A percentile compares a stretch with the other conserved stretches of the same genome.
Conservation (phyloP, 1,140 invertebrate species). For the Drosophila subobscura region DNA sequence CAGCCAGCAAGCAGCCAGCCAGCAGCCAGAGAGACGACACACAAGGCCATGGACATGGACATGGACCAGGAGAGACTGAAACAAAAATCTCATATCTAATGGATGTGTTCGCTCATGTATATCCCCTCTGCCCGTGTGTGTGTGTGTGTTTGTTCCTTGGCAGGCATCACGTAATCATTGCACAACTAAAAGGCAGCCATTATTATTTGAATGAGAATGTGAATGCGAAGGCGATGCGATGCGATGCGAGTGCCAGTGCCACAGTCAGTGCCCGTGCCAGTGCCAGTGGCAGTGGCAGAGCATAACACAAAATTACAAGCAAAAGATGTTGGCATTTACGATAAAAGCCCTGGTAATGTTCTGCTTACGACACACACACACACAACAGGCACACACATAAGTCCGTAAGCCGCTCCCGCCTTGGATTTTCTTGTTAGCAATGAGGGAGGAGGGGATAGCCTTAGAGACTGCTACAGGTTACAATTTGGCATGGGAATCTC, state of each 20-base stretch:
- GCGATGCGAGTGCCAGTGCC: background rate
- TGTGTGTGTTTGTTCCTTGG: conserved; percentile 42
- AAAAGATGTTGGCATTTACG: conserved; percentile 80
- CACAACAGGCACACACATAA: conserved; percentile 24
- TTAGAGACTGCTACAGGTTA: conserved; percentile 30
- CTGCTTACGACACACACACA: conserved; percentile 60
- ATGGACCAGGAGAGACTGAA: conserved; percentile 25
- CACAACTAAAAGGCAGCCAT: conserved; percentile 80
- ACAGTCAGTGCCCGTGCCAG: background rate
- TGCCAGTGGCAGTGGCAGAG: conserved; percentile 46
- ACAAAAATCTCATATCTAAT: conserved; percentile 78
- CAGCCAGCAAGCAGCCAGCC: conserved; percentile 24
- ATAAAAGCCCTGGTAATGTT: conserved; percentile 80
- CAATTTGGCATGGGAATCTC: conserved; percentile 14
- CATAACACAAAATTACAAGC: conserved; percentile 80
- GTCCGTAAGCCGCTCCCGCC: conserved; percentile 48
- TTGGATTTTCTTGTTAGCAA: conserved; percentile 36
- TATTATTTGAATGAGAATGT: conserved; percentile 79
- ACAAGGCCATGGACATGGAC: conserved; percentile 25
- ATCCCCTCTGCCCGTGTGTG: background rate
- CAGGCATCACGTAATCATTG: conserved; percentile 80
- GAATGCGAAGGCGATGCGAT: conserved; percentile 48
- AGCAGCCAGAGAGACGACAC: background rate
- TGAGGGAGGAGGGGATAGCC: background rate
- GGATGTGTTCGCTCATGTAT: conserved; percentile 69